Evolutionary conservation across 2,113 vertebrate species (phyloP), one percentile per base, ranked within the genome.

Genomic region (Hypocryptadius cinnamomeus): DNA sequence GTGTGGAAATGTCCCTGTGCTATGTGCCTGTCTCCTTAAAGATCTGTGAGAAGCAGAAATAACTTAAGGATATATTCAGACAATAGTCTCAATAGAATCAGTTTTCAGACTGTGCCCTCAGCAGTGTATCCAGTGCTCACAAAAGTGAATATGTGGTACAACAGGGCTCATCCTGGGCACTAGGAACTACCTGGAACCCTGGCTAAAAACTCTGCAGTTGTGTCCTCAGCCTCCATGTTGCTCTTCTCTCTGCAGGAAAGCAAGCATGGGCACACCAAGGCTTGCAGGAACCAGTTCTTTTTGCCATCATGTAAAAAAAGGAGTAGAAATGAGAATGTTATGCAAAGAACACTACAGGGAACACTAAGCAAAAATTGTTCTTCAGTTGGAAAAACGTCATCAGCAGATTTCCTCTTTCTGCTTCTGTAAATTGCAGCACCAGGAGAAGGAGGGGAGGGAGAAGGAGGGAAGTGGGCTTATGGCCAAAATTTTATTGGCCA

Each of bases 381-480:
- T 95, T 61, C 79, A 73, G 54, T 22, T 94, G 85, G 76, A 87
- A 51, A 74, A 92, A 95, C 50, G 73, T 93, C 82, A 57, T 65
- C 68, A 70, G 54, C 57, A 59, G 42, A 76, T 89, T 66, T 86
- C 87, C 81, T 69, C 77, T 89, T 71, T 91, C 86, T 87, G 68
- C 81, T 76, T 92, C 95, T 91, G 51, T 87, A 89, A 82, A 91
- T 79, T 94, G 53, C 73, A 71, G 77, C 44, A 28, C 20, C 20
- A 68, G 51, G 68, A 78, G 87, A 93, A 92, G 48, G 27, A 65
- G 40, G 63, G 76, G 85, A 85, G 59, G 61, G 17, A 91, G 68
- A 66, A 91, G 51, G 37, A 94, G 59, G 42, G 45, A 90, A 90
- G 42, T 0, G 3, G 69, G 80, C 83, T 87, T 85, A 85, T 21